Evolutionary conservation across 2,797 vertebrate species (phyloP).

Genomic region (Diplodus puntazzo): DNA sequence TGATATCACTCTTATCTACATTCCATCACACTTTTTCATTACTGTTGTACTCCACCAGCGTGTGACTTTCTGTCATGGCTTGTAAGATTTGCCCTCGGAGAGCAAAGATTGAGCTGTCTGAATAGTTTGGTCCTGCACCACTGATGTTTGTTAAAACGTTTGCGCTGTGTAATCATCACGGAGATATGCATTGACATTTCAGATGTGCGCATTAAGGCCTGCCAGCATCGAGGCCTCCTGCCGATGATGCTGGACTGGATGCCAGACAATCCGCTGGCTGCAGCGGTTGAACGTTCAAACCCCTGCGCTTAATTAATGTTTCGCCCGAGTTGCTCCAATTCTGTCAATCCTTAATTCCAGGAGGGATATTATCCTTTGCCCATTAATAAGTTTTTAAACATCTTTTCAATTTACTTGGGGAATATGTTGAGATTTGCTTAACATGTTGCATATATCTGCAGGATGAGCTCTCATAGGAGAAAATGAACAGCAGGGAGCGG

Average conservation of each 20-base stretch:
- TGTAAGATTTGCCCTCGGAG: conserved; percentile 41
- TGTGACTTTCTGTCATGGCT: conserved; percentile 55
- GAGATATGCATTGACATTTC: conserved; percentile 55
- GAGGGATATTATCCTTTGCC: conserved; percentile 81
- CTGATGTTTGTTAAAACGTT: conserved; percentile 41
- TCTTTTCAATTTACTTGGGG: conserved; percentile 76
- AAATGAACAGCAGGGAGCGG: conserved; percentile 36
- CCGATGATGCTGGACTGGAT: conserved; percentile 41
- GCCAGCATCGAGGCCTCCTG: conserved; percentile 34
- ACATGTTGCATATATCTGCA: conserved; percentile 72
- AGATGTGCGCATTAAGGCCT: conserved; percentile 32
- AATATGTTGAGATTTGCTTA: conserved; percentile 74
- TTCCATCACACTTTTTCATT: conserved; percentile 66
- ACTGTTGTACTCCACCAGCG: conserved; percentile 29
- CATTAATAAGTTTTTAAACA: conserved; percentile 82
- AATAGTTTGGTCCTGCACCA: conserved; percentile 27
- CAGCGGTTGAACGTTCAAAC: conserved; percentile 64
- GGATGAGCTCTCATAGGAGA: conserved; percentile 54
- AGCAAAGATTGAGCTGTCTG: conserved; percentile 42
- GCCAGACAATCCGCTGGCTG: conserved; percentile 47
- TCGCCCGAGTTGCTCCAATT: conserved; percentile 81
- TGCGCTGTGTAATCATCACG: conserved; percentile 21
- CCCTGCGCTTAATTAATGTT: conserved; percentile 82
- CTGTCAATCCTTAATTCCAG: conserved; percentile 83
- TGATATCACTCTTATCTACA: conserved; percentile 65